Evolutionary conservation across 2,113 vertebrate species (phyloP).

Genomic region (Poicephalus gulielmi): DNA sequence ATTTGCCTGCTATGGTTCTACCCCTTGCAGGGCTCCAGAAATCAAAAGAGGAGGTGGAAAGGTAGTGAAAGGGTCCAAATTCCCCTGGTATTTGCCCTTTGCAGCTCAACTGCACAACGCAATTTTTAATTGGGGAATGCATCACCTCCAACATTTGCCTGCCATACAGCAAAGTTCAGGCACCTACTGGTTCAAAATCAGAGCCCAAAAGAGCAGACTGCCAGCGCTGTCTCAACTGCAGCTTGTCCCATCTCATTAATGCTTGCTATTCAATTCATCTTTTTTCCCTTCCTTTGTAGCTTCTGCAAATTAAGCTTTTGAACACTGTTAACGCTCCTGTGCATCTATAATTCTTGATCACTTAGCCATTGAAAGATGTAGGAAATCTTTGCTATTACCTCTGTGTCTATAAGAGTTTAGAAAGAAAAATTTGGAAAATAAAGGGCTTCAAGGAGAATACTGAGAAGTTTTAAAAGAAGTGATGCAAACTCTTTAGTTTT

Average conservation of each 20-base stretch:
- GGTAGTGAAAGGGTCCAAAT: background rate
- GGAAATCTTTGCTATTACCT: background rate
- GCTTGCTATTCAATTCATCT: background rate
- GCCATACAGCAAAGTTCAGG: background rate
- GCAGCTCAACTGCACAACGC: background rate
- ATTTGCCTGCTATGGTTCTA: background rate
- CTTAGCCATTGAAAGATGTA: background rate
- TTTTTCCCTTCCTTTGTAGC: slow-evolving; percentile 6
- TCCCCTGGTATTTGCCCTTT: background rate
- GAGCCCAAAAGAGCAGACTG: background rate
- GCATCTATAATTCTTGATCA: background rate
- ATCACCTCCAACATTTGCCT: background rate
- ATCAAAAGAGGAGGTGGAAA: background rate
- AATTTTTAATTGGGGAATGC: background rate
- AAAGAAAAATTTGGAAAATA: background rate
- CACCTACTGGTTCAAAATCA: background rate
- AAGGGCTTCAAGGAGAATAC: background rate
- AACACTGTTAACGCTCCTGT: slow-evolving; percentile 22
- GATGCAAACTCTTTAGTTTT: background rate
- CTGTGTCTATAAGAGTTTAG: background rate
- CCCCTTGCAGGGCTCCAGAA: background rate
- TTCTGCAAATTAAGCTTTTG: slow-evolving; percentile 53
- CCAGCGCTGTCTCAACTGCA: background rate
- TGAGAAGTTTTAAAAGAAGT: background rate
- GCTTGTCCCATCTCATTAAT: background rate